Evolutionary conservation across 2,888 invertebrate species (phyloP).

Genomic region (Macrosiphum euphorbiae): DNA sequence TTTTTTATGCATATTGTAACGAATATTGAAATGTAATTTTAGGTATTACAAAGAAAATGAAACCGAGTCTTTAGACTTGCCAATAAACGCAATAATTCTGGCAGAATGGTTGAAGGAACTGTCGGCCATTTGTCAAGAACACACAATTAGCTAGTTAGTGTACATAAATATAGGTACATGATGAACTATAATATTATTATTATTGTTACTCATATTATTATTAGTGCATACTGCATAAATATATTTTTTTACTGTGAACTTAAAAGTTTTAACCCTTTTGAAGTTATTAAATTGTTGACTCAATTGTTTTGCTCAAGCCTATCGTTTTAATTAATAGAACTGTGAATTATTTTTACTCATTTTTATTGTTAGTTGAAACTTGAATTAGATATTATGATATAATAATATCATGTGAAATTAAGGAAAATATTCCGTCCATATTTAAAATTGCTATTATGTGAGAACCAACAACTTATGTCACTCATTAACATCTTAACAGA

Average conservation of each 20-base stretch:
- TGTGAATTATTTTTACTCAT: conserved; percentile 42
- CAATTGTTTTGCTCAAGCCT: conserved; percentile 57
- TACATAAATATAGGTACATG: not conserved
- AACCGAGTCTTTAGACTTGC: conserved; percentile 72
- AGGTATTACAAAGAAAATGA: conserved; percentile 69
- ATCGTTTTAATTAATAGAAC: conserved; percentile 51
- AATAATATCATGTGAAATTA: not conserved
- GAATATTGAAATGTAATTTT: conserved; percentile 65
- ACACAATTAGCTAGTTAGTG: conserved; percentile 73
- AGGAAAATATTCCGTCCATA: conserved; percentile 53
- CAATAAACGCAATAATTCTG: conserved; percentile 87
- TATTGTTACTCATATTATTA: conserved; percentile 28
- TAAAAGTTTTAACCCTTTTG: conserved; percentile 11
- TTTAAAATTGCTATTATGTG: conserved; percentile 26
- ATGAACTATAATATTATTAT: conserved; percentile 6
- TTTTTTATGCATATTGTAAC: not conserved
- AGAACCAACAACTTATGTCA: not conserved
- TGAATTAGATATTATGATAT: not conserved
- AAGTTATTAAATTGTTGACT: conserved; percentile 17
- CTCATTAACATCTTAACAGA: not conserved
- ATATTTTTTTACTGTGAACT: conserved; percentile 54
- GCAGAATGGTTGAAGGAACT: conserved; percentile 97
- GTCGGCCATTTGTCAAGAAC: conserved; percentile 94
- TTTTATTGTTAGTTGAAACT: conserved; percentile 50
- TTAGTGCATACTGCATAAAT: not conserved